Conservation (phyloP, 2,888 invertebrate genomes). For the Carpatolechia fugitivella region DNA sequence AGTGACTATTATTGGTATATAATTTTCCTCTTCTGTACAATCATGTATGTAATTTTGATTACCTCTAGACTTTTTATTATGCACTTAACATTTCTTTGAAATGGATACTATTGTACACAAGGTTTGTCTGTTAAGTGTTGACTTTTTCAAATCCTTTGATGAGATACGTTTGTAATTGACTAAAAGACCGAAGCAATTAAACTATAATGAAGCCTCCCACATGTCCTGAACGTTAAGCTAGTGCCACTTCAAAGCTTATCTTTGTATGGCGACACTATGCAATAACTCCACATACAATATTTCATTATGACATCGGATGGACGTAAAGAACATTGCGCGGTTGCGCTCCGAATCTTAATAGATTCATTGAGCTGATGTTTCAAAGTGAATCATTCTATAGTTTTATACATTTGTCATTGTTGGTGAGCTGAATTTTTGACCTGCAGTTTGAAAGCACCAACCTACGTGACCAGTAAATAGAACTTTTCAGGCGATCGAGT, state of each 20-base stretch:
- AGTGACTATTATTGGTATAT: too few species aligned
- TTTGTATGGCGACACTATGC: neutral
- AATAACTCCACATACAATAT: constrained; percentile 6
- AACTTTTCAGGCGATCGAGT: neutral
- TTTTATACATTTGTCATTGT: constrained; percentile 35
- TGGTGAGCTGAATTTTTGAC: constrained; percentile 18
- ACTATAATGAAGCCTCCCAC: too few species aligned
- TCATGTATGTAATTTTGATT: too few species aligned
- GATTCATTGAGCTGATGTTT: constrained; percentile 51
- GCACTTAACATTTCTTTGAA: too few species aligned
- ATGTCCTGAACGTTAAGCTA: neutral
- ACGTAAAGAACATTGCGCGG: neutral
- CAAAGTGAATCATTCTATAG: constrained; percentile 43
- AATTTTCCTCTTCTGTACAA: too few species aligned
- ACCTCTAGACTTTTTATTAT: too few species aligned
- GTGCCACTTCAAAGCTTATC: constrained; percentile 1
- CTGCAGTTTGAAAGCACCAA: constrained; percentile 14
- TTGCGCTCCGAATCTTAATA: constrained; percentile 60
- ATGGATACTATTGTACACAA: too few species aligned
- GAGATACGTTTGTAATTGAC: too few species aligned
- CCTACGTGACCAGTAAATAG: neutral
- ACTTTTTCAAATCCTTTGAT: too few species aligned
- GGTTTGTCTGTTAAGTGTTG: too few species aligned
- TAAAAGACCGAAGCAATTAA: too few species aligned
- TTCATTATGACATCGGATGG: constrained; percentile 2